phyloP scores from a whole-genome alignment of 2,888 invertebrate genomes.

The Hipparchia semele region DNA sequence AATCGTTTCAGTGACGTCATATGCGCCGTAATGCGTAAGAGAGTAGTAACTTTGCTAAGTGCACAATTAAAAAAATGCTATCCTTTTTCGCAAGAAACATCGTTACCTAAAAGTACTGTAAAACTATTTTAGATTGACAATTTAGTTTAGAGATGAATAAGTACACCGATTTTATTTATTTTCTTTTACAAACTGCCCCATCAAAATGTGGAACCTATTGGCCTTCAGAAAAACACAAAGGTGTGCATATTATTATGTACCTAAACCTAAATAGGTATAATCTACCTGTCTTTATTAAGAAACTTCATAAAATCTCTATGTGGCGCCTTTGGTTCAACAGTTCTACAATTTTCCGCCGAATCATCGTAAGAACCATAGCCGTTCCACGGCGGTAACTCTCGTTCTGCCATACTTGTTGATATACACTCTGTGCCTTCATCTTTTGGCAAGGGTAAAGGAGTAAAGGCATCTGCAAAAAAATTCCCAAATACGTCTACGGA shows the following conservation, averaged over 20 bases:
- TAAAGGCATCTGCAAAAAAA: constrained; percentile 83
- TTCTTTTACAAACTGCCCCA: too few relatives aligned
- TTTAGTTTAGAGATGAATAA: too few relatives aligned
- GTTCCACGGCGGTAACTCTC: constrained; percentile 92
- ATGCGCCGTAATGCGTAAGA: neutral
- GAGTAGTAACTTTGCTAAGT: too few relatives aligned
- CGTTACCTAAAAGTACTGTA: too few relatives aligned
- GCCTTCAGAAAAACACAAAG: too few relatives aligned
- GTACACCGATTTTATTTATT: neutral
- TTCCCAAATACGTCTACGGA: neutral
- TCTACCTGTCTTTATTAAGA: constrained; percentile 88
- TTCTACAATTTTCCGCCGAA: constrained; percentile 93
- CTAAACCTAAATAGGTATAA: neutral
- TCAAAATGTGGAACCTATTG: too few relatives aligned
- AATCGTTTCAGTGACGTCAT: neutral
- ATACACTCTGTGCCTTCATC: constrained; percentile 57
- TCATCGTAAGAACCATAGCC: constrained; percentile 96
- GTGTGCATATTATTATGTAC: neutral
- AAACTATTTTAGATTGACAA: too few relatives aligned
- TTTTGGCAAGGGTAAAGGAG: constrained; percentile 79
- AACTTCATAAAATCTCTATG: constrained; percentile 91
- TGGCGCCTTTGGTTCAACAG: constrained; percentile 90
- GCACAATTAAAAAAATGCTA: too few relatives aligned
- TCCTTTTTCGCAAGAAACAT: too few relatives aligned
- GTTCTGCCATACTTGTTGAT: constrained; percentile 58